A percentile compares a stretch with the other conserved stretches of the same genome.
phyloP scores from a whole-genome alignment of 2,888 invertebrate species.

The Volucella inflata region DNA sequence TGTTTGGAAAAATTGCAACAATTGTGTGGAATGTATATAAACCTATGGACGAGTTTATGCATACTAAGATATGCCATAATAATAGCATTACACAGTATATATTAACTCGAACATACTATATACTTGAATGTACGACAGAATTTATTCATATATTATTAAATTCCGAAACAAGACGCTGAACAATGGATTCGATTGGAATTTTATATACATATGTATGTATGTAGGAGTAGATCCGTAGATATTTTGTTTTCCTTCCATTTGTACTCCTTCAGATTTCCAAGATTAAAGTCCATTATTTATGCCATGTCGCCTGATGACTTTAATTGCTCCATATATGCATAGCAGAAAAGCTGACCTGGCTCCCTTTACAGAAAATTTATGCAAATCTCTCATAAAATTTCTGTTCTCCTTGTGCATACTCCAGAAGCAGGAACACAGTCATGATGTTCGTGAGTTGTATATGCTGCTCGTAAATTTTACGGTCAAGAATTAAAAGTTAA shows the following conservation, averaged over 20 bases:
- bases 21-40: no score
- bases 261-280: conserved; percentile 48
- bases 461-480: conserved; percentile 42
- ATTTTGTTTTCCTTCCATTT: conserved; percentile 12
- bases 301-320: conserved; percentile 58
- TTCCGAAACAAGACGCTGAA: no score
- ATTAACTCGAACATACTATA: no score
- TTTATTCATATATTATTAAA: no score
- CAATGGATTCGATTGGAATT: no score
- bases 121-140: no score
- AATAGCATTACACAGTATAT: no score
- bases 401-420: conserved; percentile 37
- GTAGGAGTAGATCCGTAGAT: no score
- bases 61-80: no score
- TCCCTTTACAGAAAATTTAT: conserved; percentile 58
- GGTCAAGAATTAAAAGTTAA: conserved; percentile 39
- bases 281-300: conserved; percentile 58
- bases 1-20: no score
- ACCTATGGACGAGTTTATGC: no score
- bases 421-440: conserved; percentile 5
- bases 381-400: conserved; percentile 60
- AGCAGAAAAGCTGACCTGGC: conserved; percentile 18
- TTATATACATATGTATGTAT: no score
- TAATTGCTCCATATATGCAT: conserved; percentile 59
- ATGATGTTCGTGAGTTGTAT: conserved; percentile 37